Base-by-base conservation (phyloP, 2,113 vertebrate genomes). In the Entomyzon cyanotis region DNA sequence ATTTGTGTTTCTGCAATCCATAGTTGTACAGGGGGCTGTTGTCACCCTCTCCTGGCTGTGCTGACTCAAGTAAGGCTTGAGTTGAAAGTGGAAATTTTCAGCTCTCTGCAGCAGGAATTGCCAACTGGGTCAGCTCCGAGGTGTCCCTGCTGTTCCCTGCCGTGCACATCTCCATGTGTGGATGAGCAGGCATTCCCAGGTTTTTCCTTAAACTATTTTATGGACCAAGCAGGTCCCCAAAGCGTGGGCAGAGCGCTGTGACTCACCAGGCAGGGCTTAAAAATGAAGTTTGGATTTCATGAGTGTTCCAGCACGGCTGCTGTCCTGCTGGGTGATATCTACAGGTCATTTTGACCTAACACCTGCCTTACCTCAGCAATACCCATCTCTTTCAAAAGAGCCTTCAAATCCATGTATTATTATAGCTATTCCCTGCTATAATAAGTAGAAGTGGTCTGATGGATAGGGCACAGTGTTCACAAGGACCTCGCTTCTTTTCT, bases 161-260 rank as follows among this genome's bases (percentile, higher is more conserved):
- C 62, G 12, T 0, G 0, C 3, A 1, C 56, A n/a, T 33, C 21
- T 64, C 37, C 37, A 9, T 0, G 2, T 82, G 16, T 0, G 0
- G 23, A 60, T 63, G 14, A 35, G 16, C 52, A 71, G 64, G 56
- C 21, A 12, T 87, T 91, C 73, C 50, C 35, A 53, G 46, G 55
- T n/a, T 87, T 69, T 84, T 77, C 47, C 42, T 62, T 35, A 53
- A 83, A n/a, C 27, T 39, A 64, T 9, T 67, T 13, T 79, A 11
- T 42, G 77, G 63, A 76, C 37, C 5, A n/a, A 37, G 14, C 41
- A 37, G 58, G 30, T 87, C 44, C 41, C 67, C 8, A 2, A 12
- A 30, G 42, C 0, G 0, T 53, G 47, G 73, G 41, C 13, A 23
- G 41, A 20, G 31, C 60, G 37, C 55, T 84, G 55, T 4, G 4